Conservation (phyloP, 2,888 invertebrate genomes). For the Rhimphoctona megacephalus region DNA sequence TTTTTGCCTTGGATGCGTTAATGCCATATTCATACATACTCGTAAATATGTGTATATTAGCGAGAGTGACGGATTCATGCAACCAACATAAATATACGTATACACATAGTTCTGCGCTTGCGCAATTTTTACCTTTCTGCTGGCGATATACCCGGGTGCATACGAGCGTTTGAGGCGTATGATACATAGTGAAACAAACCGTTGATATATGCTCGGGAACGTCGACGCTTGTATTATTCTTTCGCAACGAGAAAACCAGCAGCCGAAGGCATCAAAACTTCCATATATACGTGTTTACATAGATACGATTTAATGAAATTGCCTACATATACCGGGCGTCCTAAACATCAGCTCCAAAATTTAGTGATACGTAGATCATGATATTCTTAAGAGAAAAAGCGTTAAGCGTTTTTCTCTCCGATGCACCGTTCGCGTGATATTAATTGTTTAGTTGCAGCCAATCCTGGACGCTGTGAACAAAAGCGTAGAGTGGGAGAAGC, state of each 20-base stretch:
- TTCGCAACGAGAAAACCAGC: conserved; percentile 59
- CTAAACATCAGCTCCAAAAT: background rate
- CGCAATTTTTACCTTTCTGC: conserved; percentile 57
- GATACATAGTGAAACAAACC: conserved; percentile 30
- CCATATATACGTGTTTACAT: conserved; percentile 2
- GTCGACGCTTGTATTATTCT: conserved; percentile 41
- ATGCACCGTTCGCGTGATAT: background rate
- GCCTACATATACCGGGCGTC: conserved; percentile 12
- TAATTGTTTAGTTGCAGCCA: background rate
- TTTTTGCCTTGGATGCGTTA: conserved; percentile 55
- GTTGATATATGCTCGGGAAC: conserved; percentile 42
- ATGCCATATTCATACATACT: conserved; percentile 37
- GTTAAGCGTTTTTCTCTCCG: background rate
- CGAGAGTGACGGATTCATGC: conserved; percentile 32
- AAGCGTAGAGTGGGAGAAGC: background rate
- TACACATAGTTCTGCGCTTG: conserved; percentile 15
- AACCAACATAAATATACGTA: conserved; percentile 25
- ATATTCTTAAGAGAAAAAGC: background rate
- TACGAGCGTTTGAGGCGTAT: conserved; percentile 38
- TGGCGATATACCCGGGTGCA: conserved; percentile 63
- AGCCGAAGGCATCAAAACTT: conserved; percentile 43
- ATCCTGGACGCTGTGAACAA: background rate
- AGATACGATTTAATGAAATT: conserved; percentile 48
- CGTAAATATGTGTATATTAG: conserved; percentile 13
- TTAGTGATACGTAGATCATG: background rate